Base-by-base conservation (phyloP, 2,888 invertebrate genomes). In the Pristionchus arcanus region DNA sequence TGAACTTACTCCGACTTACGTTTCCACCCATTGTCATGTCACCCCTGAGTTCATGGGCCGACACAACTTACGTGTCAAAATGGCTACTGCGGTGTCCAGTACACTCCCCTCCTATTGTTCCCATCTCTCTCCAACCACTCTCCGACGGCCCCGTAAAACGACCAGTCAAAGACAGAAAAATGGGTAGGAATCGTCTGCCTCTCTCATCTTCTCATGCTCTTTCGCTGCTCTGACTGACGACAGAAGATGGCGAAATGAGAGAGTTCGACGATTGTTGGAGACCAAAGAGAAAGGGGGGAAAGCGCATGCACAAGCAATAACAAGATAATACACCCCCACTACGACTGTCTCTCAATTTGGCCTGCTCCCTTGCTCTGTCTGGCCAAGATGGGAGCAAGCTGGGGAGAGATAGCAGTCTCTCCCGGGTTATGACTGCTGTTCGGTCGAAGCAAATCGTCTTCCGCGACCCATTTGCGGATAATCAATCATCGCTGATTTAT, bases 271-370 rank as follows among this genome's bases (percentile, higher is more conserved):
- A 49, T 9, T 3, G 11, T 49, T 49, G 42, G 3, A 68, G 68
- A 68, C 9, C 2, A 49, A 0, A 9, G 68, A 68, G 28, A 11
- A 31, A 42, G 49, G 15, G 49, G 28, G 21, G n/a, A 49, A 13
- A n/a, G 81, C 49, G 53, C 42, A 31, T 42, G 74, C 74, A 77
- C 63, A 25, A 53, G 25, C 81, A 81, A 81, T 81, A 81, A 81
- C 81, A 81, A 81, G 81, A 81, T 81, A 81, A 81, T 81, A 81
- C 81, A 81, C 81, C 81, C 81, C 74, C 37, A 74, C 37, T 77
- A 28, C 16, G 15, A 15, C 28, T 77, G 42, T 77, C 74, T 77
- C 74, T 77, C 37, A 16, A 28, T 77, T 16, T 77, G 0, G 13
- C 74, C 16, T 31, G n/a, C 21, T 77, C 42, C 3, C 37, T 77